Conservation (phyloP, 2,797 vertebrate genomes). For the Mormyrus proboscirostris region DNA sequence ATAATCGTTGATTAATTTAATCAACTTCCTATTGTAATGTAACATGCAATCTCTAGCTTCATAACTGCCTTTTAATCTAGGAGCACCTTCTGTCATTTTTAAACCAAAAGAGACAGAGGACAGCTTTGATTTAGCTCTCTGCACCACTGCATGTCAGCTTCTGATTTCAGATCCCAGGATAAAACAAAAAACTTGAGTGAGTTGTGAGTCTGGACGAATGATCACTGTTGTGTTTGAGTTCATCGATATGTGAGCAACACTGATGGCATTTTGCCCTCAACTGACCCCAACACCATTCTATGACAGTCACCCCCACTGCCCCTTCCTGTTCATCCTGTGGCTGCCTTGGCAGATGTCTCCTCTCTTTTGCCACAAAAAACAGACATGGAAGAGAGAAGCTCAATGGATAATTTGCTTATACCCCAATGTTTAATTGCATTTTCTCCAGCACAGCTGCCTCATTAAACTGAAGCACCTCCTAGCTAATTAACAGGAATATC, state of each 20-base stretch:
- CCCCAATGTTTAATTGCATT: conserved; percentile 56
- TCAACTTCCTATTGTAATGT: conserved; percentile 51
- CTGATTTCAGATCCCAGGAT: background rate
- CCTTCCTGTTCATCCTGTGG: background rate
- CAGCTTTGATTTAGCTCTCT: background rate
- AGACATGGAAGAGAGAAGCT: background rate
- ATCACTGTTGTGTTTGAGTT: background rate
- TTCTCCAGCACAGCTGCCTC: conserved; percentile 49
- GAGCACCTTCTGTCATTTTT: conserved; percentile 55
- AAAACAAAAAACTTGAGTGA: background rate
- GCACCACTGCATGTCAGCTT: background rate
- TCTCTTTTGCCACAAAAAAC: background rate
- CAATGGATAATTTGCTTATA: conserved; percentile 51
- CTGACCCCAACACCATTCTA: background rate
- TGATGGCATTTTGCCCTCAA: background rate
- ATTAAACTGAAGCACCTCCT: conserved; percentile 38
- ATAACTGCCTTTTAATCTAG: conserved; percentile 60
- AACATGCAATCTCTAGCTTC: conserved; percentile 45
- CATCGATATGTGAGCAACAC: background rate
- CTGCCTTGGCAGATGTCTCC: background rate
- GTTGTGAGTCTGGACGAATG: background rate
- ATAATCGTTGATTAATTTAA: conserved; percentile 39
- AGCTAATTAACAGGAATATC: conserved; percentile 51
- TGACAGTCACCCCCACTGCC: background rate
- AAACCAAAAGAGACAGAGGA: background rate